These are phyloP conservation scores for Neolamprologus longior DNA, from an alignment of 2,113 vertebrate species.

Conservation along the genomic window DNA sequence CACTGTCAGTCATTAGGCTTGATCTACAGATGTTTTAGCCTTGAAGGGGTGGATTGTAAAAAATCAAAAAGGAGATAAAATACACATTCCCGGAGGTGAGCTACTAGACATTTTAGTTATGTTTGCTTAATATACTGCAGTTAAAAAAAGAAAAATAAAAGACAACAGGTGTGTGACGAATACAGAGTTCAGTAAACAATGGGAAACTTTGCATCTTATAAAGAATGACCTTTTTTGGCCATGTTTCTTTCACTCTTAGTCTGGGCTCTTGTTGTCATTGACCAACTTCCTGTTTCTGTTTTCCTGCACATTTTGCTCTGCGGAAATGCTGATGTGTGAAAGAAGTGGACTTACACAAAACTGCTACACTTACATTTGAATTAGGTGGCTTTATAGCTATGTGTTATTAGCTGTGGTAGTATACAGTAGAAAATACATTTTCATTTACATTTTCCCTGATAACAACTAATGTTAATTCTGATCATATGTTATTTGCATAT, in stretches of 20 bases:
- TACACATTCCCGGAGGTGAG: fast-evolving
- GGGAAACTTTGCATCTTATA: not conserved
- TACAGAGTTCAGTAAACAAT: not conserved
- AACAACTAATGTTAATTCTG: not conserved
- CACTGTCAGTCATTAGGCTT: not conserved
- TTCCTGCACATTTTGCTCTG: not conserved
- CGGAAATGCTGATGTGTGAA: not conserved
- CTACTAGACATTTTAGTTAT: not conserved
- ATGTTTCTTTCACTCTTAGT: not conserved
- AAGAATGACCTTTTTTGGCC: not conserved
- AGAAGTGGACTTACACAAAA: not conserved
- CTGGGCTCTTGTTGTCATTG: not conserved
- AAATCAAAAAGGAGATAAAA: not conserved
- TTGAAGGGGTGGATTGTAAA: not conserved
- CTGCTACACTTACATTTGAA: not conserved
- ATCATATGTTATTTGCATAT: not conserved
- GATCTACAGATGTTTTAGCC: not conserved
- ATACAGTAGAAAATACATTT: not conserved
- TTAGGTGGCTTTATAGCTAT: not conserved
- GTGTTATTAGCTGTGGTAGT: not conserved
- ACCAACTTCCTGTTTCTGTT: not conserved
- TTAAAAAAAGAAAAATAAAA: not conserved
- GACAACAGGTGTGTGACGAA: not conserved
- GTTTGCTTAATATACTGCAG: not conserved
- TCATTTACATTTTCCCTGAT: not conserved